Base-by-base conservation (phyloP, 1,140 invertebrate species). In the Thrips palmi region DNA sequence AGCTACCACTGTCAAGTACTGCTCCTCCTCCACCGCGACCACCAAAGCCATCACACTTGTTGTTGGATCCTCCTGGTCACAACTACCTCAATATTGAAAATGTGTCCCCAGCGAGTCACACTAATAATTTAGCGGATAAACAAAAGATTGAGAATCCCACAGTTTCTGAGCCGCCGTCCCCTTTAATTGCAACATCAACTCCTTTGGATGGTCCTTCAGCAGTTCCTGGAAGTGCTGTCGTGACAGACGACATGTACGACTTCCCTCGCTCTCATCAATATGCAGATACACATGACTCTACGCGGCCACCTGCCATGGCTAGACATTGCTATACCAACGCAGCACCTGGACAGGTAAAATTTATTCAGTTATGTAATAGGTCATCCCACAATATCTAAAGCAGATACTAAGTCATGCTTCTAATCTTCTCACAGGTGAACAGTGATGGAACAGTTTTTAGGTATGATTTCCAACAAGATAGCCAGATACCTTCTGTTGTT, bases 321-420 rank as follows among this genome's bases (percentile, higher is more conserved):
- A 62, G 63, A 35, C 74, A 79, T 50, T 74, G 67, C 44, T 79
- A 79, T 47, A 68, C 70, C n/a, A 82, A 81, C 57, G 74, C 73
- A 7, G 70, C 70, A 6, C 69, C 70, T 22, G 68, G 69, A 14
- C 64, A 60, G 40, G 63, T 33, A 67, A 68, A n/a, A n/a, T n/a
- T n/a, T n/a, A n/a, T n/a, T n/a, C n/a, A n/a, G n/a, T n/a, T n/a
- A n/a, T 47, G 67, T 69, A 52, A 54, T 61, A 32, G 55, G 59
- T 18, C 51, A 54, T 35, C 49, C 49, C 28, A 40, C 10, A 27
- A 10, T 27, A 25, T 37, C 35, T 18, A 2, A 19, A 19, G 8
- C 23, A 15, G 35, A 37, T 25, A 10, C 14, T 7, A n/a, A n/a
- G n/a, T n/a, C n/a, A n/a, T n/a, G n/a, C n/a, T n/a, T n/a, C n/a